phyloP scores from a whole-genome alignment of 2,797 vertebrate species.

The Tenualosa thibaudeaui region DNA sequence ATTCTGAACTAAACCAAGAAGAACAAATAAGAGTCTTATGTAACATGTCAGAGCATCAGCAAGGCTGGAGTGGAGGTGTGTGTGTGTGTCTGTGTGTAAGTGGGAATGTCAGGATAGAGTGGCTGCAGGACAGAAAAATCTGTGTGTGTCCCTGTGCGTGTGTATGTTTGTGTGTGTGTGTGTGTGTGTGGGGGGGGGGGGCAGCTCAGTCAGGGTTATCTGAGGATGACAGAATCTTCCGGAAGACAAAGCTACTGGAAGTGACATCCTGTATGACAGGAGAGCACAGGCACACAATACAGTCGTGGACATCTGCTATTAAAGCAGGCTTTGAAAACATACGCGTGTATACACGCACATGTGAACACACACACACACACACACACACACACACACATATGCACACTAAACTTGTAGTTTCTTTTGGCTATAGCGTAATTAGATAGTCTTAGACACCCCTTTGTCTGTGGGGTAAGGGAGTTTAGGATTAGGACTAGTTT shows the following conservation, averaged over 20 bases:
- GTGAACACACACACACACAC: not conserved
- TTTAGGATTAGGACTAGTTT: too few relatives aligned
- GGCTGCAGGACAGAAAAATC: not conserved
- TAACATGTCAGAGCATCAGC: not conserved
- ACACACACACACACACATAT: slow-evolving; percentile 3
- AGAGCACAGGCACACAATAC: slow-evolving; percentile 13
- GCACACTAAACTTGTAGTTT: not conserved
- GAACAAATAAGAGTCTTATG: not conserved
- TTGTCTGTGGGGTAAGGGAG: too few relatives aligned
- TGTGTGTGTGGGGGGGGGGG: not conserved
- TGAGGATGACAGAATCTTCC: not conserved
- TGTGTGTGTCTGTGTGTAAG: not conserved
- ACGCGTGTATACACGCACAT: not conserved
- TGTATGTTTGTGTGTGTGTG: not conserved
- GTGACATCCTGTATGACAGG: slow-evolving; percentile 22
- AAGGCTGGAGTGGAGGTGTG: not conserved
- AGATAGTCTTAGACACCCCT: too few relatives aligned
- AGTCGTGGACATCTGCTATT: not conserved
- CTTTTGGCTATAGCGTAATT: too few relatives aligned
- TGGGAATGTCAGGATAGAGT: not conserved
- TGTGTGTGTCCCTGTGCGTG: not conserved
- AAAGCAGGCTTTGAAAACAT: not conserved
- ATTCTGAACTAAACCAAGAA: not conserved
- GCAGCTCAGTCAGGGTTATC: not conserved
- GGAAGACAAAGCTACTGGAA: not conserved